Percentiles rank a stretch among this genome's conserved stretches.
Evolutionary conservation across 2,888 invertebrate genomes (phyloP).

Genomic region (Anodontia alba): DNA sequence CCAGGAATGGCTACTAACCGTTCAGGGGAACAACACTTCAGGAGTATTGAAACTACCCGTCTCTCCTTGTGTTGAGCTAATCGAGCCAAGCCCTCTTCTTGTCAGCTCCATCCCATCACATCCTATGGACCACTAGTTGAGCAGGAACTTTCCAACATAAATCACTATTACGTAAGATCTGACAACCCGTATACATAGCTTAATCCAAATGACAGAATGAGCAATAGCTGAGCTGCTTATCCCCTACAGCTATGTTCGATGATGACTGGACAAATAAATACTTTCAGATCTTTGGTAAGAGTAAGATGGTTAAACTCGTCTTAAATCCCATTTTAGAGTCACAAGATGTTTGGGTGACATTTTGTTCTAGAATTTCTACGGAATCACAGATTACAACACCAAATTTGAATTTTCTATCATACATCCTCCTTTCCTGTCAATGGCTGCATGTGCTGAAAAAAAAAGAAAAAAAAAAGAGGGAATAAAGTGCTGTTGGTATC

Average conservation of each 20-base stretch:
- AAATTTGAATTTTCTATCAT: not conserved
- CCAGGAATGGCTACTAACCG: no score
- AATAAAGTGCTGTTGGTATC: no score
- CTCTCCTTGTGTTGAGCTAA: no score
- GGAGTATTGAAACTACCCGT: no score
- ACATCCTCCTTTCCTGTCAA: constrained; percentile 42
- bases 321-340: not conserved
- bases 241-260: not conserved
- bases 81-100: no score
- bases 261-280: not conserved
- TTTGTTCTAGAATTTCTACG: not conserved
- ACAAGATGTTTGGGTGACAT: not conserved
- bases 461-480: constrained; percentile 26
- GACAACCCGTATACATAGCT: not conserved
- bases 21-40: no score
- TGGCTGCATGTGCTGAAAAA: constrained; percentile 67
- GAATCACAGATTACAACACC: not conserved
- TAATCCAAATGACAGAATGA: not conserved
- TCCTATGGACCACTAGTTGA: constrained; percentile 13
- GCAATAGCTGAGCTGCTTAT: not conserved
- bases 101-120: not conserved
- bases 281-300: constrained; percentile 8
- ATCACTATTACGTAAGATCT: no score
- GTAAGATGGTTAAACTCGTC: not conserved
- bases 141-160: constrained; percentile 4